Evolutionary conservation across 2,113 vertebrate genomes (phyloP).

Genomic region (Fulica atra): DNA sequence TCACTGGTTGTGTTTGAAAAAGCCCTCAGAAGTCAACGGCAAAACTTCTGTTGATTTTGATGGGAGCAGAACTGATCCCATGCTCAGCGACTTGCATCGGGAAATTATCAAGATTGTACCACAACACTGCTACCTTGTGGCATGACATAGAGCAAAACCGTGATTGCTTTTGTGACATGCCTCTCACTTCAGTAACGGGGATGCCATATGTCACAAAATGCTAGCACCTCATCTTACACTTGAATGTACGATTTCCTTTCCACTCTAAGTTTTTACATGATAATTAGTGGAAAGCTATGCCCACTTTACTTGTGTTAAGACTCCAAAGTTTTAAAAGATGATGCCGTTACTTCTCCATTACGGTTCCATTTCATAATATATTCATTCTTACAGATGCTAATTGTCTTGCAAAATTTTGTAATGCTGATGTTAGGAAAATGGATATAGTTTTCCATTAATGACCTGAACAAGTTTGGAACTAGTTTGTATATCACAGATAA

Average conservation of each 20-base stretch:
- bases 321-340: background rate
- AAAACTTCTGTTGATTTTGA: background rate
- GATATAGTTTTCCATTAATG: slow-evolving; percentile 41
- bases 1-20: background rate
- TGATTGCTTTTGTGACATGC: background rate
- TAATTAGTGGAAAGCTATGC: background rate
- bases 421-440: slow-evolving; percentile 11
- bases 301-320: background rate
- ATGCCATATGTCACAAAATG: background rate
- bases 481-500: slow-evolving; percentile 63
- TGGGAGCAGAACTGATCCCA: background rate
- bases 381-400: slow-evolving; percentile 4
- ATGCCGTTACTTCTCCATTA: background rate
- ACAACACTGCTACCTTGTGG: slow-evolving; percentile 65
- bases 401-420: background rate
- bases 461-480: slow-evolving; percentile 43
- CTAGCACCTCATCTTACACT: background rate
- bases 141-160: slow-evolving; percentile 3
- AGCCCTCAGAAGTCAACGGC: background rate
- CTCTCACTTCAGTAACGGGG: background rate
- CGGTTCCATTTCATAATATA: background rate
- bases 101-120: slow-evolving; percentile 44
- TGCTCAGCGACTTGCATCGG: background rate
- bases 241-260: background rate
- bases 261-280: background rate